Conservation (phyloP, 2,888 invertebrate genomes). For the Frankliniella intonsa region DNA sequence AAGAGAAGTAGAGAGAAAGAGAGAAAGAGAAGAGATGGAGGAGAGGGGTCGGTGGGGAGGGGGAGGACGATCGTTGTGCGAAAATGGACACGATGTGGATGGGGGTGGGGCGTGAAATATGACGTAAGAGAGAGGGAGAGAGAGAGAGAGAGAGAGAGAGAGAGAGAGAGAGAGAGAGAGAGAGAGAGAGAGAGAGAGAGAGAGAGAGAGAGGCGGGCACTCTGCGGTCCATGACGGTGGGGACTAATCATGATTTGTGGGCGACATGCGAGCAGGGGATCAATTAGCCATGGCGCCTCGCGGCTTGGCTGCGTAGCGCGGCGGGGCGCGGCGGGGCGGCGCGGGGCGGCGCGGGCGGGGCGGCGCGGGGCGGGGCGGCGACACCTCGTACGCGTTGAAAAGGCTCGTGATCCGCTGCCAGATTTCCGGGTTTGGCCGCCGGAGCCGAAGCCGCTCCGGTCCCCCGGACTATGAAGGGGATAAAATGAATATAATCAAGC, state of each 20-base stretch:
- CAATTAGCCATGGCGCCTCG: background rate
- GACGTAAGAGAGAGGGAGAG: background rate
- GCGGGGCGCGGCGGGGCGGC: background rate
- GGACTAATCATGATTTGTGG: conserved; percentile 18
- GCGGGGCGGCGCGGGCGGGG: background rate
- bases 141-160: background rate
- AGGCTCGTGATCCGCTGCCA: too few relatives aligned
- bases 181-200: background rate
- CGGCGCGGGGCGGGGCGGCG: background rate
- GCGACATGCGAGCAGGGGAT: background rate
- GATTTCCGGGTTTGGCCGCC: too few relatives aligned
- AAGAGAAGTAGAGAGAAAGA: background rate
- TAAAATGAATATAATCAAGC: too few relatives aligned
- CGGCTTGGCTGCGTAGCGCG: background rate
- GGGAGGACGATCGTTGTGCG: background rate
- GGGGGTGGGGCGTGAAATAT: background rate
- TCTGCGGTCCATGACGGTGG: background rate
- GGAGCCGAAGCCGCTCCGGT: too few relatives aligned
- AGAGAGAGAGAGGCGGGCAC: background rate
- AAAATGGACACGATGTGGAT: background rate
- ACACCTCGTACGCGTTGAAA: too few relatives aligned
- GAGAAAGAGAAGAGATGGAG: background rate
- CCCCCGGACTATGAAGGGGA: too few relatives aligned
- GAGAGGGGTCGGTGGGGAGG: background rate
- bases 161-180: background rate